These are phyloP conservation scores for Bubo bubo DNA, from an alignment of 2,113 vertebrate genomes.

Conservation along the genomic window DNA sequence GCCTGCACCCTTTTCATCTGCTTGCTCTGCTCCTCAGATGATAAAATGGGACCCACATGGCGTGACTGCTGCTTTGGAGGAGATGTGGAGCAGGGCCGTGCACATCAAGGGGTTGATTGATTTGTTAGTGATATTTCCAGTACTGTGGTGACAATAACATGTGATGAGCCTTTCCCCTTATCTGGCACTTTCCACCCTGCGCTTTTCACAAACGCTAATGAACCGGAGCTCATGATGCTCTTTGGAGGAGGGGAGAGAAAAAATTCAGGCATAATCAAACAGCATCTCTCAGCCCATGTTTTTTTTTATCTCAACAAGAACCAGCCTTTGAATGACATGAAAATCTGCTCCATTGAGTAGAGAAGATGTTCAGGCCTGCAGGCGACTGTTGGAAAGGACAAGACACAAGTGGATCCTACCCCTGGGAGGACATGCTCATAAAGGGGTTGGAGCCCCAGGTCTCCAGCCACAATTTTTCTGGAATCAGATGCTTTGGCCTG, in stretches of 20 bases:
- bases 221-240: not conserved
- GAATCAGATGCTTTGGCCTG: not conserved
- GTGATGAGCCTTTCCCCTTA: slow-evolving; percentile 56
- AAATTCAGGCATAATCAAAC: slow-evolving; percentile 4
- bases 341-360: not conserved
- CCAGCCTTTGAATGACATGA: not conserved
- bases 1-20: not conserved
- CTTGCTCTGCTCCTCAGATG: not conserved
- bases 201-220: slow-evolving; percentile 16
- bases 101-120: not conserved
- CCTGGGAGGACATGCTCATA: accelerated
- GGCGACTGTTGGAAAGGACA: not conserved
- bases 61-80: not conserved
- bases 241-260: slow-evolving; percentile 40
- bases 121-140: slow-evolving; percentile 33
- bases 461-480: not conserved
- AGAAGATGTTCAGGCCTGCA: not conserved
- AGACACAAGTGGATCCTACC: not conserved
- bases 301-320: not conserved
- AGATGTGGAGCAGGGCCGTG: not conserved
- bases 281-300: not conserved
- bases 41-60: not conserved
- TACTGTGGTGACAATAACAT: not conserved
- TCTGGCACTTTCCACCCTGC: slow-evolving; percentile 23
- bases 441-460: not conserved